Percentiles rank a stretch among this genome's conserved stretches.
These are phyloP conservation scores for Apis florea DNA, from an alignment of 1,140 invertebrate species.

Conservation along the genomic window DNA sequence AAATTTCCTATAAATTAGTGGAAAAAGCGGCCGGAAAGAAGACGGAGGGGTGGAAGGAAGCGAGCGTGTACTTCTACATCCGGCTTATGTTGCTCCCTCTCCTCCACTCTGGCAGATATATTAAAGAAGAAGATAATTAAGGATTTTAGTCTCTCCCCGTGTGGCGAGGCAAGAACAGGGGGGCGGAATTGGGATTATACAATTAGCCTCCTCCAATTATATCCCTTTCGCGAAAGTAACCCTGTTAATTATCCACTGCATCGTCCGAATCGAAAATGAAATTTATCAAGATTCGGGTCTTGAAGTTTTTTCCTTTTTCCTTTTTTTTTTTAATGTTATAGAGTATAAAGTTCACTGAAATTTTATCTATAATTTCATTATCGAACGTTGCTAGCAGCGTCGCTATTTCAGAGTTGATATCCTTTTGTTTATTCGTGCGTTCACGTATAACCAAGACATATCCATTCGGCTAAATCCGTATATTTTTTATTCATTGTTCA, in stretches of 20 bases:
- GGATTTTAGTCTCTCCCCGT: constrained; percentile 17
- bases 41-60: neutral
- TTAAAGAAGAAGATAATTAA: constrained; percentile 45
- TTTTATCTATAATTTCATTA: no score
- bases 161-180: neutral
- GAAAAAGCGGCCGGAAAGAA: constrained; percentile 44
- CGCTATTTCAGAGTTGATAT: no score
- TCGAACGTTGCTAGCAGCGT: no score
- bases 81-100: constrained; percentile 38
- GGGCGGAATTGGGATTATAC: constrained; percentile 21
- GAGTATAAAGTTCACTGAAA: no score
- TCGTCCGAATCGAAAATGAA: neutral
- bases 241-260: constrained; percentile 8
- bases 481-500: no score
- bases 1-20: constrained; percentile 57
- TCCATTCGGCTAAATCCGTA: no score
- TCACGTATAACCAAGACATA: no score
- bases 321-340: no score
- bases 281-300: no score
- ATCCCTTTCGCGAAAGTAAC: neutral
- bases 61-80: constrained; percentile 30
- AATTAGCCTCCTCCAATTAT: constrained; percentile 28
- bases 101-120: constrained; percentile 23
- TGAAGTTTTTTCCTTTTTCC: neutral
- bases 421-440: no score